phyloP scores from a whole-genome alignment of 2,113 vertebrate genomes.

The Crotalus tigris region DNA sequence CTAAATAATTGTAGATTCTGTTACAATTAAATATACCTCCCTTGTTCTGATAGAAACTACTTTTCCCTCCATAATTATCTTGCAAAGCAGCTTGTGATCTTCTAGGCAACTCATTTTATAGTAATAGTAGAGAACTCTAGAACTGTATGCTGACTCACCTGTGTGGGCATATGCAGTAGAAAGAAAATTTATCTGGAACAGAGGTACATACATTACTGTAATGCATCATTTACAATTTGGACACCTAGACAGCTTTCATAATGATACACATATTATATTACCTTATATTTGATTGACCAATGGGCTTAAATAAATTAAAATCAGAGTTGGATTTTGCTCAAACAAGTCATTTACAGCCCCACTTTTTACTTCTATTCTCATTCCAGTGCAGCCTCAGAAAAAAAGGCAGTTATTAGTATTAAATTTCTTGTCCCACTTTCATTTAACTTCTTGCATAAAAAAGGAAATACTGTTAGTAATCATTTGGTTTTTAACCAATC shows the following conservation, averaged over 20 bases:
- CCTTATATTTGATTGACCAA: background rate
- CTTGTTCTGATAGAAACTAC: background rate
- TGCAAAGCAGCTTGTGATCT: fast-evolving
- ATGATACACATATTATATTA: background rate
- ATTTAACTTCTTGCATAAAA: background rate
- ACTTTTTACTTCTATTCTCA: background rate
- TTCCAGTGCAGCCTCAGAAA: background rate
- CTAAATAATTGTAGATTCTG: background rate
- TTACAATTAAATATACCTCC: background rate
- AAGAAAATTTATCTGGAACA: background rate
- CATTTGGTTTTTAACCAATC: background rate
- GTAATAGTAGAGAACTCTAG: background rate
- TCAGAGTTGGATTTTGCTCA: background rate
- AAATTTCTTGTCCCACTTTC: background rate
- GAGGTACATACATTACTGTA: background rate
- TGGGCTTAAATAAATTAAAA: background rate
- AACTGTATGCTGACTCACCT: background rate
- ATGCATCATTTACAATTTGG: background rate
- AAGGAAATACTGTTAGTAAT: background rate
- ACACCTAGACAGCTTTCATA: background rate
- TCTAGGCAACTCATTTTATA: fast-evolving
- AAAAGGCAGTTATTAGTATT: background rate
- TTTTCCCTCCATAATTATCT: background rate
- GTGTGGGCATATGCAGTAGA: background rate
- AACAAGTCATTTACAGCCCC: background rate